Base-by-base conservation (phyloP, 2,888 invertebrate species). In the Pandemis cinnamomeana region DNA sequence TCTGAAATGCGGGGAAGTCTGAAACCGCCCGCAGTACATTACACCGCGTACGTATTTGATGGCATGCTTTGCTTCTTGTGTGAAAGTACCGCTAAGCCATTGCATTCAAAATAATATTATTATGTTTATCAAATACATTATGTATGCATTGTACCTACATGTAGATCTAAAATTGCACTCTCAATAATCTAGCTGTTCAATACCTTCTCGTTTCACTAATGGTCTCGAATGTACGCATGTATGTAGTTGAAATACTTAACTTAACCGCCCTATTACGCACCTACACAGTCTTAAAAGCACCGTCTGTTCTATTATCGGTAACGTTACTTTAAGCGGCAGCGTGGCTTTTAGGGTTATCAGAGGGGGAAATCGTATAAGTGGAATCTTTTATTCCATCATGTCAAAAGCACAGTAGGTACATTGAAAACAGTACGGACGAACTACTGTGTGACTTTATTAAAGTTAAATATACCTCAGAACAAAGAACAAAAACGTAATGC, bases 11-110 rank as follows among this genome's bases (percentile, higher is more conserved):
- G 51, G 58, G 73, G 69, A 44, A 27, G 70, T 46, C 46, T 64
- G 66, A 74, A 74, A 71, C 66, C 67, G 71, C 71, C 67, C 55
- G 71, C 20, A 61, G 73, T 51, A 64, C 20, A 55, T 55, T 55
- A 7, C 7, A 55, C 15, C 55, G 20, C n/a, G 53, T 15, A 55
- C 20, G 55, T 20, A 20, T 55, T 55, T 55, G 5, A 15, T 2
- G 15, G 13, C n/a, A n/a, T 53, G 55, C 55, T 5, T 20, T 55
- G 55, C 55, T 7, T 55, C 20, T 55, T 3, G 8, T 55, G 15
- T 55, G 5, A 13, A 48, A 36, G 27, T 36, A 36, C 27, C 27
- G 27, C 4, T 36, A 36, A 20, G 27, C 27, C 27, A 36, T 36
- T 36, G 27, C 27, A 36, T 36, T 36, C 27, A 36, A 36, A 36